Evolutionary conservation across 1,140 invertebrate genomes (phyloP).

Genomic region (Tetramorium parvispinum): DNA sequence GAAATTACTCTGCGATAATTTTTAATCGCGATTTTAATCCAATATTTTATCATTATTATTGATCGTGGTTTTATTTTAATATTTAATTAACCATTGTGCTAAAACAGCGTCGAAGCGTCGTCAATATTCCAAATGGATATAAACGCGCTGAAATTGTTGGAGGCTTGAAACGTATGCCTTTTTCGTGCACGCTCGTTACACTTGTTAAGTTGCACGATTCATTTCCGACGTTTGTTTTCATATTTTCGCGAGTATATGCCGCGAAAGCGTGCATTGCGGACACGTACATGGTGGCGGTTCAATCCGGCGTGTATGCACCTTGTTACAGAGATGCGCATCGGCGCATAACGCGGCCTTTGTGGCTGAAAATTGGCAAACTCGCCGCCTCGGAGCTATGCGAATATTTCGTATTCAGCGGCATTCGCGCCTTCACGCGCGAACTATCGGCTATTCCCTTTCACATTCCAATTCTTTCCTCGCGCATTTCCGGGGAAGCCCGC

Average conservation of each 20-base stretch:
- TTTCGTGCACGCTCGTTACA: neutral
- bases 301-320: neutral
- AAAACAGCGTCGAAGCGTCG: neutral
- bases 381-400: neutral
- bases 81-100: neutral
- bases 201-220: conserved; percentile 9
- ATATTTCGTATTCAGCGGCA: conserved; percentile 40
- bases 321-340: conserved; percentile 27
- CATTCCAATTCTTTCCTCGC: conserved; percentile 15
- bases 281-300: neutral
- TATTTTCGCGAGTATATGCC: neutral
- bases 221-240: conserved; percentile 48
- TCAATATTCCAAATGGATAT: neutral
- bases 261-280: neutral
- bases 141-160: neutral
- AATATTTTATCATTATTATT: neutral
- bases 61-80: neutral
- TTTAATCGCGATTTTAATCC: neutral
- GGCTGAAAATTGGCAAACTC: conserved; percentile 47
- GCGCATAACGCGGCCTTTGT: conserved; percentile 40
- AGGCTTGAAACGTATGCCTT: neutral
- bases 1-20: neutral
- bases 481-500: neutral
- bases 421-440: conserved; percentile 15
- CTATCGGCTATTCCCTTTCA: neutral